Evolutionary conservation across 2,797 vertebrate species (phyloP).

Genomic region (Gambusia yucatana): DNA sequence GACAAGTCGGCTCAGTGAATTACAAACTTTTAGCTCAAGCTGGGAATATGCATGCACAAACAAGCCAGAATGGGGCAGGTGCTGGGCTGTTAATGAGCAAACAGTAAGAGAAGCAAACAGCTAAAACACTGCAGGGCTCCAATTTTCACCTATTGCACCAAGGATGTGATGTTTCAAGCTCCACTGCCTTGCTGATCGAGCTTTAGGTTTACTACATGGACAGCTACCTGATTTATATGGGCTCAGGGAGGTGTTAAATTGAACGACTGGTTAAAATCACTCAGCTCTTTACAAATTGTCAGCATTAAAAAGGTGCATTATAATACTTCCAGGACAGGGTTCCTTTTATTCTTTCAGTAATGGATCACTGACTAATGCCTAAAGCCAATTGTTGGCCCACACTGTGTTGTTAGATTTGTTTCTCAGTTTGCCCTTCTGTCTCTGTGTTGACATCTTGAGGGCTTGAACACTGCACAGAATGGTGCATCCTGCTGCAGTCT

Average conservation of each 20-base stretch:
- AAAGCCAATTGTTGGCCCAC: constrained; percentile 35
- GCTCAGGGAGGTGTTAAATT: not conserved
- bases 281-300: constrained; percentile 9
- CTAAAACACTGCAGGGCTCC: constrained; percentile 7
- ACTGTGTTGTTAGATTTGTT: constrained; percentile 60
- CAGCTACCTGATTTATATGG: constrained; percentile 7
- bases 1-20: constrained; percentile 42
- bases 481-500: constrained; percentile 48
- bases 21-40: constrained; percentile 47
- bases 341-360: constrained; percentile 3
- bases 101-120: constrained; percentile 7
- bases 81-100: constrained; percentile 19
- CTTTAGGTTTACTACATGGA: constrained; percentile 20
- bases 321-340: constrained; percentile 17
- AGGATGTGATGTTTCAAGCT: constrained; percentile 11
- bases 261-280: constrained; percentile 12
- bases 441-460: constrained; percentile 64
- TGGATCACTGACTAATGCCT: constrained; percentile 26
- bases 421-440: constrained; percentile 68
- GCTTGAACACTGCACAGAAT: constrained; percentile 57
- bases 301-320: constrained; percentile 11
- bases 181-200: not conserved
- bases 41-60: constrained; percentile 4
- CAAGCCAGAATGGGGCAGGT: constrained; percentile 13
- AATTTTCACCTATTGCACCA: constrained; percentile 8